Base-by-base conservation (phyloP, 2,888 invertebrate species). In the Noctuana brunneofusca region DNA sequence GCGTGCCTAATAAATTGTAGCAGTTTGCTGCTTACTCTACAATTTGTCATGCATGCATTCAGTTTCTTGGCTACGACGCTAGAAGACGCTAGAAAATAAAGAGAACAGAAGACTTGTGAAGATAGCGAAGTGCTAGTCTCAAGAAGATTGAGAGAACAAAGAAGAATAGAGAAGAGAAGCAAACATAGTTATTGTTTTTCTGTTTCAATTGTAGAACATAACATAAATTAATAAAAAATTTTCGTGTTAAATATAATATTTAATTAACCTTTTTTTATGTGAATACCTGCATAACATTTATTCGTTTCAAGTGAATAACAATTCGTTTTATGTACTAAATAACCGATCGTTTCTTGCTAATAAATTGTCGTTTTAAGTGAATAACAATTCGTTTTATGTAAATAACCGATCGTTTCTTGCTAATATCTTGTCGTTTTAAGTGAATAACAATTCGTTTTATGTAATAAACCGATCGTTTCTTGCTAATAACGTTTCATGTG, bases 1-100 rank as follows among this genome's bases (percentile, higher is more conserved):
- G 59, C 59, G 59, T 59, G 59, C 59, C 59, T 53, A 59, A 59
- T 59, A 59, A 59, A 53, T 59, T 59, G 59, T 59, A 59, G 52
- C 46, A 56, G 64, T 48, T 30, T 56, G 16, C 14, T n/a, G 30
- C 50, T 49, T 58, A 55, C 64, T 50, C 59, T 60, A 60, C 59
- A 60, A 60, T 60, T 60, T 60, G 59, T 60, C 53, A 60, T 56
- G 27, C 16, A 50, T 30, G 27, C 18, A 27, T 18, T 32, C 18
- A 16, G 14, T 57, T 46, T 18, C 9, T 20, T 14, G 27, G 27
- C 27, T 3, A 14, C 22, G 60, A 11, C 54, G n/a, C 41, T 41
- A 41, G 41, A 41, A 41, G 41, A 41, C 32, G 12, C 12, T 3
- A 3, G 12, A 8, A 16, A 14, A 1, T 2, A 9, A 41, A 41